phyloP scores from a whole-genome alignment of 2,888 invertebrate genomes.

The Melinaea menophilus region DNA sequence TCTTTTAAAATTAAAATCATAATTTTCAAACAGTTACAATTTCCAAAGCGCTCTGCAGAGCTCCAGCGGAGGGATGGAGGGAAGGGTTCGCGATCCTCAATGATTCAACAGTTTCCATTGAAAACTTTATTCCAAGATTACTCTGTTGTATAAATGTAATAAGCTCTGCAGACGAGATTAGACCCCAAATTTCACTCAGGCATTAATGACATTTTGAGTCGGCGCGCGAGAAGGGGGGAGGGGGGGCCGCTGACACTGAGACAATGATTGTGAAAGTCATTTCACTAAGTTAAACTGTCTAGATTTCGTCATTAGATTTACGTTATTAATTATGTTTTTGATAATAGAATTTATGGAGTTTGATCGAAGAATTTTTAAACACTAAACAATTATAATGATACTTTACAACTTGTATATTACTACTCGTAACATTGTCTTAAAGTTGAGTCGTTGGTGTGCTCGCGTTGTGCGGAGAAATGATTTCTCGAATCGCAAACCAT shows the following conservation, averaged over 20 bases:
- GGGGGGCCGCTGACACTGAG: conserved; percentile 56
- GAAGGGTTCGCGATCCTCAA: conserved; percentile 74
- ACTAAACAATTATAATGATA: background rate
- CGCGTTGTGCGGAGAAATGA: conserved; percentile 44
- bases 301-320: conserved; percentile 33
- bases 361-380: background rate
- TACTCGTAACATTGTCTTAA: background rate
- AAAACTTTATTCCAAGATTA: conserved; percentile 78
- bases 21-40: conserved; percentile 31
- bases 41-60: conserved; percentile 40
- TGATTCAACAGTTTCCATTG: conserved; percentile 75
- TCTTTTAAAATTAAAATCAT: too few relatives aligned
- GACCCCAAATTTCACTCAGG: conserved; percentile 75
- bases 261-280: conserved; percentile 77
- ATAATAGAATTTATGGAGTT: background rate
- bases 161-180: conserved; percentile 77
- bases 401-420: background rate
- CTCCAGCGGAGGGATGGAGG: conserved; percentile 60
- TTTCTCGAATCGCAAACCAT: conserved; percentile 65
- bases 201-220: conserved; percentile 77
- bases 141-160: conserved; percentile 77
- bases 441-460: background rate
- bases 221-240: conserved; percentile 47
- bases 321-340: conserved; percentile 26
- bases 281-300: conserved; percentile 45